Conservation (phyloP, 2,113 vertebrate species). For the Rhinichthys klamathensis region DNA sequence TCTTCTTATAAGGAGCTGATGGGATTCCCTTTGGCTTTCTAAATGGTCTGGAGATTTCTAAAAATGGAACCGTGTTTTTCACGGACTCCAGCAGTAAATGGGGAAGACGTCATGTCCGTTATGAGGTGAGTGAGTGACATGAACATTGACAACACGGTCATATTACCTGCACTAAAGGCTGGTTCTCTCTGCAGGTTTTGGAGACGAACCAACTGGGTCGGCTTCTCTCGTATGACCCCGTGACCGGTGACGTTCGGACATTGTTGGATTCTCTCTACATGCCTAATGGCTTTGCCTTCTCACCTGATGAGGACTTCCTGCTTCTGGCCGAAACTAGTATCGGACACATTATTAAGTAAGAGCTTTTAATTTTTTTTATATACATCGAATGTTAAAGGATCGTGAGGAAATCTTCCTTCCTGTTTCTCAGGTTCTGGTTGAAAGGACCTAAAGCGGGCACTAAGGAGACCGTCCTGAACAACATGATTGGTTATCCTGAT, state of each 20-base stretch:
- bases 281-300: slow-evolving; percentile 75
- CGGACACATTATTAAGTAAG: slow-evolving; percentile 67
- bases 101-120: slow-evolving; percentile 73
- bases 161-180: neutral
- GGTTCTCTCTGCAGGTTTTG: slow-evolving; percentile 62
- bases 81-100: slow-evolving; percentile 78
- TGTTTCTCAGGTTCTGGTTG: slow-evolving; percentile 71
- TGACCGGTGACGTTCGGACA: slow-evolving; percentile 51
- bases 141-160: neutral
- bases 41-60: slow-evolving; percentile 75
- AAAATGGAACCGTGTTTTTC: slow-evolving; percentile 73
- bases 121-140: slow-evolving; percentile 65
- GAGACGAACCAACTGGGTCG: slow-evolving; percentile 73
- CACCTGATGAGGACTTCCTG: slow-evolving; percentile 69
- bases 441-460: slow-evolving; percentile 70
- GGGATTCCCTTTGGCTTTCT: slow-evolving; percentile 74
- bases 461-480: slow-evolving; percentile 71
- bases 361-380: neutral
- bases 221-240: slow-evolving; percentile 69
- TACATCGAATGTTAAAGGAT: neutral
- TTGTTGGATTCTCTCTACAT: slow-evolving; percentile 74
- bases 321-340: slow-evolving; percentile 76
- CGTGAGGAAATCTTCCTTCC: neutral
- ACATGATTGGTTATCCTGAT: slow-evolving; percentile 78
- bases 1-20: slow-evolving; percentile 63